phyloP scores from a whole-genome alignment of 2,113 vertebrate species.

The Chaenogobius annularis region DNA sequence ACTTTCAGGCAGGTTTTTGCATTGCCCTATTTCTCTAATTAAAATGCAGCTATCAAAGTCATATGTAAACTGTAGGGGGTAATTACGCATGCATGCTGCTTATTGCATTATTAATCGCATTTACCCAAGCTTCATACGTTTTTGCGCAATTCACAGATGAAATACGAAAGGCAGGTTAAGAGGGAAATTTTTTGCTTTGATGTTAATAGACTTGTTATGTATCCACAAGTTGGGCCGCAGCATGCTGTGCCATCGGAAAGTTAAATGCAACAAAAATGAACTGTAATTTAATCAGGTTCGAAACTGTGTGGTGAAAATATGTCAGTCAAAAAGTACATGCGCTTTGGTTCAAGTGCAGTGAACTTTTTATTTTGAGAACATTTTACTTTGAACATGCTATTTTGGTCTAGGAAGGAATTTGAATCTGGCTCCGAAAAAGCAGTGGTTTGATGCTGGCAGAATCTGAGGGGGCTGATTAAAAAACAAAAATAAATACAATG shows the following conservation, averaged over 20 bases:
- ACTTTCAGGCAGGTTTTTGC: neutral
- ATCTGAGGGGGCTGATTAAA: slow-evolving; percentile 33
- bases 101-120: slow-evolving; percentile 5
- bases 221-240: neutral
- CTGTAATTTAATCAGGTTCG: neutral
- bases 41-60: slow-evolving; percentile 3
- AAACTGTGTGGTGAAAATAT: neutral
- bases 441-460: neutral
- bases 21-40: neutral
- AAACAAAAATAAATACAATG: slow-evolving; percentile 2
- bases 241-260: no score
- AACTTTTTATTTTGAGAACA: neutral
- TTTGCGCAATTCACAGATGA: neutral
- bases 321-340: neutral
- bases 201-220: neutral
- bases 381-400: slow-evolving; percentile 5
- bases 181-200: neutral
- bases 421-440: slow-evolving; percentile 1
- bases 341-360: neutral
- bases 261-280: neutral
- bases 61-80: neutral
- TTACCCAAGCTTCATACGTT: neutral
- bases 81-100: neutral
- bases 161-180: neutral
- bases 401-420: neutral